Base-by-base conservation (phyloP, 2,888 invertebrate species). In the Drosophila diplacantha region DNA sequence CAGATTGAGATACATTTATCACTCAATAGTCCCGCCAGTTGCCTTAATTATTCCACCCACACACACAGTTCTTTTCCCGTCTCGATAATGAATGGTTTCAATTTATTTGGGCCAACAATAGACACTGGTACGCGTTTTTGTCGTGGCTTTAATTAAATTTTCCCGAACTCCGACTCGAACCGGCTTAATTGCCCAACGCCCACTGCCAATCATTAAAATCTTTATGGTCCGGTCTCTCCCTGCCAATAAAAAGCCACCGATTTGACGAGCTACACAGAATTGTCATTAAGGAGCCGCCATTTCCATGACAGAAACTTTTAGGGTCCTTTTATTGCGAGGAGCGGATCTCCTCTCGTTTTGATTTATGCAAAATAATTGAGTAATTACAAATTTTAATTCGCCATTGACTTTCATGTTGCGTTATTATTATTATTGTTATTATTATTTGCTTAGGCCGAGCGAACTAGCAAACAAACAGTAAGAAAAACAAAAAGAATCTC, bases 351-450 rank as follows among this genome's bases (percentile, higher is more conserved):
- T 61, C 73, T 75, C 76, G 75, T 81, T 73, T 73, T 75, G 81
- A 83, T 78, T 81, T 74, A 78, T 77, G 72, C 78, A 72, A 52
- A 80, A 82, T 79, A 79, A 79, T 79, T 82, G 73, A 81, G 79
- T 81, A 75, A 82, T 82, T 73, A 71, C 64, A 71, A 67, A 76
- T 82, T 73, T 74, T 77, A 80, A 77, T 66, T 65, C 35, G 12
- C 34, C 61, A 61, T 61, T 58, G 59, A 67, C 65, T 58, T 65
- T 66, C 46, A 68, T 68, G 59, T 67, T 39, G 67, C 41, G 32
- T 58, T 34, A 50, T 50, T 54, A 46, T 50, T 50, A 57, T 66
- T 69, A 72, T 80, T 80, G 46, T 62, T 71, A 60, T 79, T 63
- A 60, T 72, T 72, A 71, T 78, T 81, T 78, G 81, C 63, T 67